Evolutionary conservation across 2,113 vertebrate species (phyloP).

Genomic region (Bos taurus): DNA sequence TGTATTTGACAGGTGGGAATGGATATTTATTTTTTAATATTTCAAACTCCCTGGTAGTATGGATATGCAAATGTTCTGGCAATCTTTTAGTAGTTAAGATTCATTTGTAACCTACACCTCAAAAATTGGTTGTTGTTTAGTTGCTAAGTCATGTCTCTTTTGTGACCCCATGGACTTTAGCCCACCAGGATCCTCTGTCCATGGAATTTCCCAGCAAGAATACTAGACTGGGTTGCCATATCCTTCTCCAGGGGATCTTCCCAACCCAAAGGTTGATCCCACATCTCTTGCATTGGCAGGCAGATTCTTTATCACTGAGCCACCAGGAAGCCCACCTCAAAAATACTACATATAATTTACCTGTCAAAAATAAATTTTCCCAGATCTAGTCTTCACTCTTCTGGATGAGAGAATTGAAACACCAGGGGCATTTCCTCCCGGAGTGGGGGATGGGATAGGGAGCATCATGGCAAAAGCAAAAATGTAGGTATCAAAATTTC

Average conservation of each 20-base stretch:
- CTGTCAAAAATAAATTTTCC: not conserved
- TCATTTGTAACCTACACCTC: not conserved
- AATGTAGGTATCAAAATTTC: not conserved
- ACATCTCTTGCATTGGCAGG: not conserved
- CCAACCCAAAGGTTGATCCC: not conserved
- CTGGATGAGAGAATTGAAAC: not conserved
- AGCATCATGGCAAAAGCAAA: not conserved
- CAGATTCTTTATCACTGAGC: not conserved
- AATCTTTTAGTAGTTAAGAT: not conserved
- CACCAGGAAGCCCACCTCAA: not conserved
- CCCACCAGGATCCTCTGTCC: not conserved
- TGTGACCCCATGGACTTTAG: not conserved
- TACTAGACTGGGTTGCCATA: not conserved
- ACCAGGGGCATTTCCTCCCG: not conserved
- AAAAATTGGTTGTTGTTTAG: not conserved
- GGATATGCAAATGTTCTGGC: not conserved
- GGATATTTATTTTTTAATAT: not conserved
- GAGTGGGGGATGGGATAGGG: fast-evolving
- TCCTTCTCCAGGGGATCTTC: not conserved
- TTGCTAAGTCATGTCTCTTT: not conserved
- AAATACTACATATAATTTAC: not conserved
- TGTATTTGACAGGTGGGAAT: too few species aligned
- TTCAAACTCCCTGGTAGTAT: not conserved
- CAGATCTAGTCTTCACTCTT: not conserved
- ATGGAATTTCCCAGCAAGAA: not conserved